Base-by-base conservation (phyloP, 2,113 vertebrate species). In the Xenotilapia leptura region DNA sequence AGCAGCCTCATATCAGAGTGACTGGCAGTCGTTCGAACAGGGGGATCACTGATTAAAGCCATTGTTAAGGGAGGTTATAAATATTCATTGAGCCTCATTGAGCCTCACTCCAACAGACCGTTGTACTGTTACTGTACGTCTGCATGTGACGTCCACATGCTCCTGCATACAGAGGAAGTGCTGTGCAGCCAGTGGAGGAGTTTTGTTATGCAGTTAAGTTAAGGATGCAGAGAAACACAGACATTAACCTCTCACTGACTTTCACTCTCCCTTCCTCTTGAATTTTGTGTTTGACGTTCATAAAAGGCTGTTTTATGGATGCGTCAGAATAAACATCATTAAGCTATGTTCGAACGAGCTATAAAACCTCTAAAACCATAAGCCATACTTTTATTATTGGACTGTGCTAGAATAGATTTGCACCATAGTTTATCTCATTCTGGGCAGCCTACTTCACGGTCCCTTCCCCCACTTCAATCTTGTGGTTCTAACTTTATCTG, bases 131-230 rank as follows among this genome's bases (percentile, higher is more conserved):
- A 36, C 60, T 81, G 60, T 75, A 53, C 5, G 2, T 33, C 45
- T n/a, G 75, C 14, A 58, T 11, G 49, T 93, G 92, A 93, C 83
- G 92, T 91, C 83, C 42, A 42, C 12, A 84, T 1, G 23, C 68
- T 47, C 58, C 28, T 2, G 86, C 53, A 60, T 85, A 94, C 90
- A 94, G 86, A 90, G 9, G 79, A 83, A 23, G 81, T 85, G 14
- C 85, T 94, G 45, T 95, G 21, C 62, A 12, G 49, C 75, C 10
- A 13, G 40, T 47, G 65, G 28, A 82, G 31, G 51, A n/a, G 21
- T 47, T 73, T 83, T 21, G 56, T 88, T 54, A 42, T 86, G 73
- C 23, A 55, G 28, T 92, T 90, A 56, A 89, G 70, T 86, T 83
- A 86, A 86, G 17, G 47, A 40, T 6, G 8, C 28, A 26, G 9